Conservation (phyloP, 2,113 vertebrate genomes). For the Tupaia chinensis region DNA sequence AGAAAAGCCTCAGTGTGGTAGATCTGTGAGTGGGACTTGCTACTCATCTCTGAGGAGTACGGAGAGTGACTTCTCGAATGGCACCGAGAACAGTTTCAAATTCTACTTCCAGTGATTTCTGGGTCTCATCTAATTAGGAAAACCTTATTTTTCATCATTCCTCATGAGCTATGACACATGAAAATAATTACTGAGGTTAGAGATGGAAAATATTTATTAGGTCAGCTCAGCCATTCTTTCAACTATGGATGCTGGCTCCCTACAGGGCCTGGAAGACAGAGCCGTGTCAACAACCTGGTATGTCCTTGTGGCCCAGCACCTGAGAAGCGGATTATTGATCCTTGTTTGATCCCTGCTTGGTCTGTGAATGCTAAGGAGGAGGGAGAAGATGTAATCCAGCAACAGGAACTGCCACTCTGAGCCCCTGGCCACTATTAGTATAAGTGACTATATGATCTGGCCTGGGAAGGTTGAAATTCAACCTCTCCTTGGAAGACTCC, state of each 20-base stretch:
- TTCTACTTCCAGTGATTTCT: not conserved
- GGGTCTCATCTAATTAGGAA: slow-evolving; percentile 45
- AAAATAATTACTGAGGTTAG: slow-evolving; percentile 72
- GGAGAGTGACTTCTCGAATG: not conserved
- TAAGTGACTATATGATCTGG: not conserved
- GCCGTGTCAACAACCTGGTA: not conserved
- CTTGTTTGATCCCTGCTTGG: not conserved
- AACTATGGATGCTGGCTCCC: not conserved
- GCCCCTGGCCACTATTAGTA: not conserved
- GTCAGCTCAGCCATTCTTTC: slow-evolving; percentile 62
- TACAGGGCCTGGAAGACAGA: not conserved
- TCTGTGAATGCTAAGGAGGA: not conserved
- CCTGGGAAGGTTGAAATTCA: not conserved
- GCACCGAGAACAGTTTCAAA: not conserved
- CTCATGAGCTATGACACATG: slow-evolving; percentile 62
- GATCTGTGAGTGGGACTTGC: not conserved
- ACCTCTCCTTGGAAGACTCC: not conserved
- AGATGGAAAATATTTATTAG: slow-evolving; percentile 74
- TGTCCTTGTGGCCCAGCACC: not conserved
- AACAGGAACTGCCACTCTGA: not conserved
- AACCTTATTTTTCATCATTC: slow-evolving; percentile 68
- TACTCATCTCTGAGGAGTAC: not conserved
- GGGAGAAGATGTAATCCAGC: not conserved
- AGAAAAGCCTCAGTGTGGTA: not conserved
- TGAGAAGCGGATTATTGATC: not conserved